phyloP scores from a whole-genome alignment of 2,797 vertebrate species.

The Podarcis siculus region DNA sequence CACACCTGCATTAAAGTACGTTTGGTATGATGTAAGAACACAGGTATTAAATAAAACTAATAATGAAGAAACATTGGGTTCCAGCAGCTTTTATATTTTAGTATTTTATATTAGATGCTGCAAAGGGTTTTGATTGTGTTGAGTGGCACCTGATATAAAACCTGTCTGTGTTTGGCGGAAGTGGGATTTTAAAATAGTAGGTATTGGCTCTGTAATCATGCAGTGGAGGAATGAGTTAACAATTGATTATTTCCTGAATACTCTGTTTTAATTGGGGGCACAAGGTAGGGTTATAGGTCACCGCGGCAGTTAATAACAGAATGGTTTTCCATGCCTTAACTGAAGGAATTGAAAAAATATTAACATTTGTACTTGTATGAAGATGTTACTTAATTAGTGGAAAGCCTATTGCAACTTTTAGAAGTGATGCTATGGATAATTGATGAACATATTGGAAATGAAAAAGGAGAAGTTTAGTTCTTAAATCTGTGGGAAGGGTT shows the following conservation, averaged over 20 bases:
- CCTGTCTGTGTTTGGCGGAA: neutral
- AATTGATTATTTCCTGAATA: neutral
- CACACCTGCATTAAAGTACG: too few relatives aligned
- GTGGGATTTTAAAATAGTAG: neutral
- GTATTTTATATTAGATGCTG: neutral
- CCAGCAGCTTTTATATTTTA: neutral
- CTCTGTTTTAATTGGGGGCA: neutral
- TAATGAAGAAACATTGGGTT: neutral
- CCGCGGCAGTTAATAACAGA: neutral
- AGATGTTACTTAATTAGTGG: neutral
- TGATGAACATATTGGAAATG: neutral
- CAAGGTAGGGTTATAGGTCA: neutral
- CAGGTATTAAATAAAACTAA: too few relatives aligned
- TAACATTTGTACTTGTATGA: neutral
- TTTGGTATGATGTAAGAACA: too few relatives aligned
- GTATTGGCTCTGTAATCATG: too few relatives aligned
- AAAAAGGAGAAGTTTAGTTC: neutral
- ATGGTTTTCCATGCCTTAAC: neutral
- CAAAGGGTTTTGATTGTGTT: neutral
- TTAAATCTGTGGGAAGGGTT: neutral
- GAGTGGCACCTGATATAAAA: neutral
- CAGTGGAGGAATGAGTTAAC: neutral
- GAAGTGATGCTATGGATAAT: neutral
- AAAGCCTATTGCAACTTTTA: neutral
- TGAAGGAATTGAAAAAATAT: neutral